A percentile compares a stretch with the other conserved stretches of the same genome.
Evolutionary conservation across 2,797 vertebrate genomes (phyloP).

Genomic region (Micromesistius poutassou): DNA sequence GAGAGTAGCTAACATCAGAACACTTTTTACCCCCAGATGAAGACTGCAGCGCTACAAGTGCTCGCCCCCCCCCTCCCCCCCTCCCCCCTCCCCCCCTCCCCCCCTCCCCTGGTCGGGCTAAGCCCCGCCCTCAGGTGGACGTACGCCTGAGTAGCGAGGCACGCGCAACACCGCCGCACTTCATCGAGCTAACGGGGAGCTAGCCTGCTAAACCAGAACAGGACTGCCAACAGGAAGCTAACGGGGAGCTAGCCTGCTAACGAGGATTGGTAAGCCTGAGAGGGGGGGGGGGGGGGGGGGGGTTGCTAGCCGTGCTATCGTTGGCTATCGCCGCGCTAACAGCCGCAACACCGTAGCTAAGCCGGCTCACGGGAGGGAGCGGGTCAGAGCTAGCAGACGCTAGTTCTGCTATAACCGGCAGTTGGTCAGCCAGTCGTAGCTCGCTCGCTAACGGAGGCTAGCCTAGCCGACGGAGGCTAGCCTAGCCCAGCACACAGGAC

Average conservation of each 20-base stretch:
- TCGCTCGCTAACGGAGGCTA: not conserved
- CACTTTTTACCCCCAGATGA: not conserved
- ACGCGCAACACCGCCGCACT: not conserved
- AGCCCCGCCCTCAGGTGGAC: not conserved
- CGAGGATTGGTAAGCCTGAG: too few species aligned
- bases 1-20: conserved; percentile 33
- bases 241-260: not conserved
- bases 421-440: not conserved
- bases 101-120: not conserved
- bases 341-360: not conserved
- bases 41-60: not conserved
- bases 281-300: too few species aligned
- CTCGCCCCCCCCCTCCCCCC: not conserved
- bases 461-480: not conserved
- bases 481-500: not conserved
- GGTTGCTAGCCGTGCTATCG: not conserved
- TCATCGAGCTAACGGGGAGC: not conserved
- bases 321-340: not conserved
- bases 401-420: not conserved
- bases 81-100: conserved; percentile 1
- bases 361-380: not conserved
- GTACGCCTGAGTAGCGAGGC: not conserved
- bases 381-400: too few species aligned
- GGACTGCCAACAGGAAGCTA: not conserved
- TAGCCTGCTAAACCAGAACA: not conserved